Evolutionary conservation across 1,140 invertebrate species (phyloP), one percentile per base, ranked within the genome.

Genomic region (Achroia grisella): DNA sequence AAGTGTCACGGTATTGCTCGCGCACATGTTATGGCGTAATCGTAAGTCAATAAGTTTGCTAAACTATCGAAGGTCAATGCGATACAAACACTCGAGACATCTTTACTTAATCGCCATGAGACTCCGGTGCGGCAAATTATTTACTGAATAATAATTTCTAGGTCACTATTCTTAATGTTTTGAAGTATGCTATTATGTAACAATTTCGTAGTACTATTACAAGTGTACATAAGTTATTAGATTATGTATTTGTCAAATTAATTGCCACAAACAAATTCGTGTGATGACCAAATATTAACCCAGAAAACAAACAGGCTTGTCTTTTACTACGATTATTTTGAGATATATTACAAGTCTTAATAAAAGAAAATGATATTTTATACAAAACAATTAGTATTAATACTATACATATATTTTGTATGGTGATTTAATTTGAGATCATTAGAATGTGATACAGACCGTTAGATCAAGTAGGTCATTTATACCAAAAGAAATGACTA

Each of bases 1-100:
- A 52, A 70, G 54, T 76, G 70, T 44, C 31, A 59, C 58, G 52
- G 58, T 56, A 61, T 41, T 55, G 36, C 61, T 48, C 48, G 41
- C 55, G 62, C 64, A 70, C 63, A 58, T 61, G 59, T 48, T 65
- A 65, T 80, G 74, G 71, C 76, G 80, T 77, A 82, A 80, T 62
- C 67, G 48, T 65, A 56, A 70, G 71, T 77, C 71, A 80, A 80
- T 81, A 81, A 77, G 69, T 77, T 75, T 80, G 73, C 70, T 76
- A 75, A 84, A 82, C 70, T 62, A 53, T 34, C 59, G 70, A 85
- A 85, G 81, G 81, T 82, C 81, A 81, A 76, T 78, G 66, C 64
- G 71, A 69, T 78, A 69, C 69, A 77, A 71, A 76, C 70, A 72
- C 48, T 42, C 62, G 60, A 64, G 57, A 68, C 66, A 59, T 69